Base-by-base conservation (phyloP, 2,797 vertebrate genomes). In the Labroides dimidiatus region DNA sequence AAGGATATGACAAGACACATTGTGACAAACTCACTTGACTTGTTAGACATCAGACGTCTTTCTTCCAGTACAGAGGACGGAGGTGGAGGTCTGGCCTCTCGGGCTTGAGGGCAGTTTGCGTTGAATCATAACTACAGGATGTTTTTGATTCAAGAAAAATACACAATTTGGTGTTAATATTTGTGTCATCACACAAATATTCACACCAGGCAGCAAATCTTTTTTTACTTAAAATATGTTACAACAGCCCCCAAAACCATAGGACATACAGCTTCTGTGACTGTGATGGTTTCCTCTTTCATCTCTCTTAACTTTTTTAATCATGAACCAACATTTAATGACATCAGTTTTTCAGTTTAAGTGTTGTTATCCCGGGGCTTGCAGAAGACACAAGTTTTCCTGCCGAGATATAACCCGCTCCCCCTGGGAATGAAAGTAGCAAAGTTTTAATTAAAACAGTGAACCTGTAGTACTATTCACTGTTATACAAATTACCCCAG, bases 31-130 rank as follows among this genome's bases (percentile, higher is more conserved):
- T 19, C 17, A 45, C 5, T 20, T 20, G 44, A 45, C 42, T 14
- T 36, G 24, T 49, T 44, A 49, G 49, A 59, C 53, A 19, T 49
- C 30, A 23, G 56, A 48, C 54, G 47, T 52, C 54, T 48, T 15
- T 30, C 4, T 64, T 51, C 13, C 44, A 13, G 9, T 21, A 20
- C 16, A 41, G 27, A 44, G 14, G 23, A 24, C 16, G 17, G 19
- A 19, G 45, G 10, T 64, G 27, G 39, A 24, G 20, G 33, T 56
- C 10, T 24, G 44, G n/a, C 44, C n/a, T 20, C 44, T 45, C 17
- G 3, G 19, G 44, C n/a, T 45, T 45, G 15, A 64, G 39, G 44
- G 47, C 53, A 36, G 21, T 75, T 57, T 20, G 51, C 33, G 9
- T 62, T 41, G n/a, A 56, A 56, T 50, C 17, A 42, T 36, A 23